Percentiles rank a stretch among this genome's conserved stretches.
These are phyloP conservation scores for Physocephala rufipes DNA, from an alignment of 2,888 invertebrate species.

Conservation along the genomic window DNA sequence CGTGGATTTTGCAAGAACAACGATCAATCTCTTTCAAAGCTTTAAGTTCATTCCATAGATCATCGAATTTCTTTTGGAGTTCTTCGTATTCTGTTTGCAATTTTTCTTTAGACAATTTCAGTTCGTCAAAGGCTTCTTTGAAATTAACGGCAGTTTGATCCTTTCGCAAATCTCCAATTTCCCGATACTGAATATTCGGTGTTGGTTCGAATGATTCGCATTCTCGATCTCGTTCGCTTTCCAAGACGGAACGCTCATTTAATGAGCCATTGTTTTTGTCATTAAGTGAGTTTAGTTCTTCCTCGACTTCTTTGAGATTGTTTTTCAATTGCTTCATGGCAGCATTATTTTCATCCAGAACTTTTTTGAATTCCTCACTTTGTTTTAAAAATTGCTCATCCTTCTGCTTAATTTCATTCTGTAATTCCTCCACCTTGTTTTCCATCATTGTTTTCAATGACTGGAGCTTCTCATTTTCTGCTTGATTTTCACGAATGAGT, in stretches of 20 bases:
- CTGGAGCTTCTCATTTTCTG: conserved; percentile 1
- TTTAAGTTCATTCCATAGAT: conserved; percentile 35
- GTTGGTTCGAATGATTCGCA: conserved; percentile 28
- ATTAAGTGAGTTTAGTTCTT: not conserved
- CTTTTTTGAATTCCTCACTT: not conserved
- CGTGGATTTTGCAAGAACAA: not conserved
- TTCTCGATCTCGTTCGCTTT: conserved; percentile 33
- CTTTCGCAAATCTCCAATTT: conserved; percentile 20
- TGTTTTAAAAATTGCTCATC: not conserved
- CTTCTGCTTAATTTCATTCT: conserved; percentile 13
- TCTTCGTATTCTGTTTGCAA: conserved; percentile 42
- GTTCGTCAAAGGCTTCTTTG: not conserved
- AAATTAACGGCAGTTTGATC: not conserved
- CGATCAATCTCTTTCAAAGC: conserved; percentile 14
- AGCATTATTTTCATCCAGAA: conserved; percentile 40
- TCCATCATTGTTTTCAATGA: not conserved
- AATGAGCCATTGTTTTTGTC: not conserved
- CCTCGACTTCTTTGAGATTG: conserved; percentile 37
- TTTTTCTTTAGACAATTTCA: conserved; percentile 33
- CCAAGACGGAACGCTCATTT: not conserved
- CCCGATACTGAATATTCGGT: not conserved
- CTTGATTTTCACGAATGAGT: conserved; percentile 7
- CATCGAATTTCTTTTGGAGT: conserved; percentile 38
- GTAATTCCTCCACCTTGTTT: conserved; percentile 8
- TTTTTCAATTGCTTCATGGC: conserved; percentile 38